Base-by-base conservation (phyloP, 2,797 vertebrate genomes). In the Erithacus rubecula region DNA sequence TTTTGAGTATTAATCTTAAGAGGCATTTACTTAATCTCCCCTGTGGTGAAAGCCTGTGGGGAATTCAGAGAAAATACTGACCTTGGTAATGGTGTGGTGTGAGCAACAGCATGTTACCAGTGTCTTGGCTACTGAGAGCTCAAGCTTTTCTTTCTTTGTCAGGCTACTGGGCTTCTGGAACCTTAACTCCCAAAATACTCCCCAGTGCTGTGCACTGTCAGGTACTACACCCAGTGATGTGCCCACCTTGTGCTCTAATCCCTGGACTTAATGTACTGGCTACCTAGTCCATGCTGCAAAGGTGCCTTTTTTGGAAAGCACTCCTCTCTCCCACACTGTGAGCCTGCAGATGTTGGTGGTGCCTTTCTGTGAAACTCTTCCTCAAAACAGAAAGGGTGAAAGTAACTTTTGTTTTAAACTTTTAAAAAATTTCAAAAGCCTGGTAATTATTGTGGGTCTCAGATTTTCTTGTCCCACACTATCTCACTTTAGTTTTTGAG, bases 131-230 rank as follows among this genome's bases (percentile, higher is more conserved):
- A 16, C 20, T 10, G 1, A 27, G 15, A 79, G 7, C 14, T 49
- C 43, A 12, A 72, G 14, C 1, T 85, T 87, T 81, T n/a, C 39
- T 90, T 67, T 89, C 30, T 82, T 46, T 15, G 2, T 52, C 23
- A 70, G 12, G 6, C 3, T 44, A 2, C 9, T 74, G 3, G 12
- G 6, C 13, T 81, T 71, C 85, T 60, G 59, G 67, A 70, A 55
- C 8, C 7, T 65, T 15, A 15, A 68, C 10, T 72, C 34, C 10
- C 34, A 77, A 70, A 82, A 44, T 36, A 49, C 36, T 76, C 17
- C 43, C 15, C 22, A 21, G 0, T 15, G 27, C 52, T 79, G 5
- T 6, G 5, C 6, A 1, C 29, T 32, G 18, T 37, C 52, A 62
- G 12, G 34, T 64, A 34, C n/a, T 74, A 29, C 11, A 58, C 1